A percentile compares a stretch with the other conserved stretches of the same genome.
Conservation (phyloP, 2,797 vertebrate species). For the Loris lydekkerianus region DNA sequence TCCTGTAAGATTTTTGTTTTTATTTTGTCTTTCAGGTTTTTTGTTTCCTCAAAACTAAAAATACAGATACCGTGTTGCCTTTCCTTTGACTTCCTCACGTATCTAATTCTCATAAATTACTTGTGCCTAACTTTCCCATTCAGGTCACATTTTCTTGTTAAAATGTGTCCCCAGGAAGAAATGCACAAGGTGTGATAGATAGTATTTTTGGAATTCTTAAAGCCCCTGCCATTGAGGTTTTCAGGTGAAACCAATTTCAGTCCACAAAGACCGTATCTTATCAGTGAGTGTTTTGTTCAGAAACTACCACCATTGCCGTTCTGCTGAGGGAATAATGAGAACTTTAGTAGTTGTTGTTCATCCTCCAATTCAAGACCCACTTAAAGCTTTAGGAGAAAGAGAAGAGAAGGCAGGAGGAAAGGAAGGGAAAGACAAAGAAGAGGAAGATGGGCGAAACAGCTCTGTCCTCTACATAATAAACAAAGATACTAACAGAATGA, state of each 20-base stretch:
- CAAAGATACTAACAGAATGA: not conserved
- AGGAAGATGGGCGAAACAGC: not conserved
- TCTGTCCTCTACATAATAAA: not conserved
- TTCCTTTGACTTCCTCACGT: not conserved
- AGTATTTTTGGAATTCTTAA: not conserved
- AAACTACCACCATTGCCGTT: not conserved
- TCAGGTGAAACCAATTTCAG: not conserved
- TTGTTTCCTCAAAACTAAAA: not conserved
- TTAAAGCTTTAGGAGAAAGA: not conserved
- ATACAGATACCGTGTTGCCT: not conserved
- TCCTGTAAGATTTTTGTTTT: not conserved
- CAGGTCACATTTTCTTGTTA: not conserved
- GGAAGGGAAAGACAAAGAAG: not conserved
- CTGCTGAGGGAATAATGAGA: not conserved
- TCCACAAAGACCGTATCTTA: not conserved
- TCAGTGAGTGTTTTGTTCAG: not conserved
- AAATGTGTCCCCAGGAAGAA: not conserved
- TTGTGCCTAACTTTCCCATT: not conserved
- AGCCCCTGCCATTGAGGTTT: not conserved
- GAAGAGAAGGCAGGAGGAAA: not conserved
- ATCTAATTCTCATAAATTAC: not conserved
- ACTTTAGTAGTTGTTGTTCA: not conserved
- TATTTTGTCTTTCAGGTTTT: not conserved
- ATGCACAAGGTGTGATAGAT: not conserved
- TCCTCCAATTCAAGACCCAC: not conserved